Percentiles rank a stretch among this genome's conserved stretches.
Conservation (phyloP, 2,113 vertebrate species). For the Myotis yumanensis region DNA sequence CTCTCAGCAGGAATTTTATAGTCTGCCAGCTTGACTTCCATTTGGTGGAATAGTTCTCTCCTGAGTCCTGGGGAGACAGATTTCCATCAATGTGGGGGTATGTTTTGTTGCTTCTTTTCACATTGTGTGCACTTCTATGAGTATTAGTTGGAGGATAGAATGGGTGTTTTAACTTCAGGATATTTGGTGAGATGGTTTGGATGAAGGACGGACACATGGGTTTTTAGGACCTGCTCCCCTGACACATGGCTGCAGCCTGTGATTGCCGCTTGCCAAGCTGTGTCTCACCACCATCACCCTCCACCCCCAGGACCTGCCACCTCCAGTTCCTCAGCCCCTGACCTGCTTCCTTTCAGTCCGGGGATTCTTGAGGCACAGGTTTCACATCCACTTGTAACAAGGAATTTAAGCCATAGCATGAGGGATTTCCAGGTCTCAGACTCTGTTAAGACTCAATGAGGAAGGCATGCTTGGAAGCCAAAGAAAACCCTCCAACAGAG, state of each 20-base stretch:
- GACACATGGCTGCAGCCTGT: accelerated
- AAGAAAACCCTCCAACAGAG: background rate
- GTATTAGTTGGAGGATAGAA: background rate
- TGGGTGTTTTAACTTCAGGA: accelerated
- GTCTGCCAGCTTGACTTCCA: background rate
- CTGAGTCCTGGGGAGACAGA: background rate
- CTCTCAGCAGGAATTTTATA: background rate
- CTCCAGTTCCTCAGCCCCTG: background rate
- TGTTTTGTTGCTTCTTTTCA: background rate
- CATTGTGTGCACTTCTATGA: accelerated
- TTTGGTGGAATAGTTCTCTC: background rate
- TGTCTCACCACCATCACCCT: accelerated
- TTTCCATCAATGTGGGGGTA: background rate
- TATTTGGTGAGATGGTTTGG: background rate
- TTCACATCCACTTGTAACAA: conserved; percentile 38
- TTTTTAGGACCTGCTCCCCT: background rate
- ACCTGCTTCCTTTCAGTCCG: background rate
- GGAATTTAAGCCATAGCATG: background rate
- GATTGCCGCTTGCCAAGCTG: background rate
- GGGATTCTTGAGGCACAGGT: background rate
- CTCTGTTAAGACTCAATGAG: background rate
- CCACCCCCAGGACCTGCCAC: background rate
- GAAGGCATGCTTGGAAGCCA: background rate
- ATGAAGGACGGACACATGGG: background rate
- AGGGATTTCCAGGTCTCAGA: background rate